Evolutionary conservation across 2,113 vertebrate genomes (phyloP).

Genomic region (Python bivittatus): DNA sequence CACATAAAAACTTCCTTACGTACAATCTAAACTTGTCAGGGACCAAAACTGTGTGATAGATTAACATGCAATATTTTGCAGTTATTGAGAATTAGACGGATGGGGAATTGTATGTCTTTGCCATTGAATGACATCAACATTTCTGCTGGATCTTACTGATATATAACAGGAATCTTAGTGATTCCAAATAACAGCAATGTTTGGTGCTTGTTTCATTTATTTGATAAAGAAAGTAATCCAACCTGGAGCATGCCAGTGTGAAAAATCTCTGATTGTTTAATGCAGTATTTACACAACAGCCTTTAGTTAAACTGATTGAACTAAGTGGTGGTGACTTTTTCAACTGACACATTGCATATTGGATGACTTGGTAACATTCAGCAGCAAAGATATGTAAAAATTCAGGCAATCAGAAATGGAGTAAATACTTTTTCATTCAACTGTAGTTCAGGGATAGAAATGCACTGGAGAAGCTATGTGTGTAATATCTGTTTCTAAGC

Average conservation of each 20-base stretch:
- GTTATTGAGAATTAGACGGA: not conserved
- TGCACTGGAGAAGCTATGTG: too few species aligned
- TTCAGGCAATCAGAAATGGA: too few species aligned
- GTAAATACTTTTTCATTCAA: too few species aligned
- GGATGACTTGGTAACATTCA: too few species aligned
- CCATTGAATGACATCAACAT: not conserved
- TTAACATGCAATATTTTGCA: not conserved
- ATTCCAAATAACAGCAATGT: not conserved
- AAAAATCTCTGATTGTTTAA: too few species aligned
- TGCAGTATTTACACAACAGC: too few species aligned
- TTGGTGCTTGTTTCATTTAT: not conserved
- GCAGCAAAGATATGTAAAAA: too few species aligned
- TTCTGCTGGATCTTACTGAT: not conserved
- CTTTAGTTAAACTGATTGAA: too few species aligned
- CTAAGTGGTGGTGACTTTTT: too few species aligned
- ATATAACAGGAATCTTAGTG: not conserved
- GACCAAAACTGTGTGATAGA: not conserved
- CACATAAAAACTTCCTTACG: not conserved
- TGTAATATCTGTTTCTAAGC: too few species aligned
- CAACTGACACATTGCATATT: too few species aligned
- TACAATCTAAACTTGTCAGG: not conserved
- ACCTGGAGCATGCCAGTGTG: not conserved
- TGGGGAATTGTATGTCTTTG: not conserved
- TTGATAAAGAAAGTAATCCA: not conserved
- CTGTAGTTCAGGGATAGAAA: too few species aligned